Evolutionary conservation across 1,140 invertebrate species (phyloP).

Genomic region (Hyposmocoma kahamanoa): DNA sequence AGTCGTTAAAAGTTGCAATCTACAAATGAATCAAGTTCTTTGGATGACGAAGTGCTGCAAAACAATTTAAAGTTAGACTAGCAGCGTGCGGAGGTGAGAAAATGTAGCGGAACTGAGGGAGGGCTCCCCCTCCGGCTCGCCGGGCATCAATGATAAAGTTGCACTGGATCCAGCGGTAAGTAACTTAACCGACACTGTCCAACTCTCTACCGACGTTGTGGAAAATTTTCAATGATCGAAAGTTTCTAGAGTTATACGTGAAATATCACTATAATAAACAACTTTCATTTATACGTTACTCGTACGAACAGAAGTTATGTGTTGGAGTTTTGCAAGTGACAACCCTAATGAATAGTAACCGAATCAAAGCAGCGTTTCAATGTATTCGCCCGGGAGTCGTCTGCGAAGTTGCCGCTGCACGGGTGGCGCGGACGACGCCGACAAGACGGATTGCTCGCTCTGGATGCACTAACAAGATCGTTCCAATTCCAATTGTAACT

Average conservation of each 20-base stretch:
- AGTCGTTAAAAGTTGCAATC: slow-evolving; percentile 25
- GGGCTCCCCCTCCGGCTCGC: not conserved
- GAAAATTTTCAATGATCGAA: slow-evolving; percentile 9
- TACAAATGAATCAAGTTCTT: slow-evolving; percentile 51
- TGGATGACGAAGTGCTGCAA: slow-evolving; percentile 40
- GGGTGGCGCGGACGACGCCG: not conserved
- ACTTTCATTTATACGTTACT: too few species aligned
- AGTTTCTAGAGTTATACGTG: too few species aligned
- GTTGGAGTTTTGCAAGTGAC: too few species aligned
- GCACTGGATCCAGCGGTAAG: slow-evolving; percentile 38
- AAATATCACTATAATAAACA: too few species aligned
- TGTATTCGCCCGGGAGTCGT: slow-evolving; percentile 30
- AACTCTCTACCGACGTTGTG: not conserved
- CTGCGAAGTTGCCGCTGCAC: slow-evolving; percentile 31
- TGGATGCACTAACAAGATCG: slow-evolving; percentile 10
- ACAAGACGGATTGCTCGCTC: slow-evolving; percentile 17
- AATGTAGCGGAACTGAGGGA: slow-evolving; percentile 5
- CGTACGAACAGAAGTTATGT: too few species aligned
- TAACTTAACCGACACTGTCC: slow-evolving; percentile 30
- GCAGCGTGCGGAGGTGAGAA: slow-evolving; percentile 30
- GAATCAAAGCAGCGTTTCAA: slow-evolving; percentile 14
- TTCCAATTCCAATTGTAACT: slow-evolving; percentile 8
- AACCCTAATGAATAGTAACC: slow-evolving; percentile 27
- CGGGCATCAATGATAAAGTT: slow-evolving; percentile 47
- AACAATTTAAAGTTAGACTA: slow-evolving; percentile 64